phyloP scores from a whole-genome alignment of 2,888 invertebrate genomes.

The Leptarthrus brevirostris region DNA sequence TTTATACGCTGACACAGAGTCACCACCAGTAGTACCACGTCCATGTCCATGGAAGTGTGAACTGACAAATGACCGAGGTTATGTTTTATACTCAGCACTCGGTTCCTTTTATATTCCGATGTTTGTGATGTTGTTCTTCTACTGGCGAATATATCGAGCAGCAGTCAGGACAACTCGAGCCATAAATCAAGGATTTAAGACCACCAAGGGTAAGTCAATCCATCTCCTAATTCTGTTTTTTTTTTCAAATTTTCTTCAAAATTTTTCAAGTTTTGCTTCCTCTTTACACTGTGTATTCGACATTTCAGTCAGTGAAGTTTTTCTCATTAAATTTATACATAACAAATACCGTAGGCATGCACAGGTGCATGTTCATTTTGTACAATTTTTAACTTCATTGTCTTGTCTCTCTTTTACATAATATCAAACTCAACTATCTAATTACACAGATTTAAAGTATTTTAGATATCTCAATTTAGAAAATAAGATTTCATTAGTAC shows the following conservation, averaged over 20 bases:
- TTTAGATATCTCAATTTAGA: too few relatives aligned
- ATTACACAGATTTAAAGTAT: too few relatives aligned
- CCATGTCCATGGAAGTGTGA: constrained; percentile 89
- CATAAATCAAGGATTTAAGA: constrained; percentile 90
- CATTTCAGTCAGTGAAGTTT: constrained; percentile 21
- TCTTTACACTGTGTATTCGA: constrained; percentile 7
- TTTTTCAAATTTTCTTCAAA: constrained; percentile 1
- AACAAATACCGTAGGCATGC: constrained; percentile 4
- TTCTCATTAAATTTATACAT: background rate
- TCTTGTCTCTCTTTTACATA: background rate
- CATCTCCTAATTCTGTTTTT: constrained; percentile 2
- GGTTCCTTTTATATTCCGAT: constrained; percentile 99
- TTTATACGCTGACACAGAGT: constrained; percentile 62
- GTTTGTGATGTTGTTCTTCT: constrained; percentile 98
- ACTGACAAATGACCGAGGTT: constrained; percentile 92
- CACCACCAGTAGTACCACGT: constrained; percentile 66
- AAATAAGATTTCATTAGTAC: too few relatives aligned
- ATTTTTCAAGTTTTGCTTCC: constrained; percentile 5
- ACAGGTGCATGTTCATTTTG: constrained; percentile 6
- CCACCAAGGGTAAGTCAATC: constrained; percentile 77
- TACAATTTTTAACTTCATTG: background rate
- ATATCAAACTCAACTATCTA: background rate
- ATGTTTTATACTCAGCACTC: constrained; percentile 95
- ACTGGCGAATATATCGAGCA: constrained; percentile 95
- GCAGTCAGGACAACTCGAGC: constrained; percentile 93